Percentiles rank a stretch among this genome's conserved stretches.
Conservation (phyloP, 2,113 vertebrate species). For the Crotophaga sulcirostris region DNA sequence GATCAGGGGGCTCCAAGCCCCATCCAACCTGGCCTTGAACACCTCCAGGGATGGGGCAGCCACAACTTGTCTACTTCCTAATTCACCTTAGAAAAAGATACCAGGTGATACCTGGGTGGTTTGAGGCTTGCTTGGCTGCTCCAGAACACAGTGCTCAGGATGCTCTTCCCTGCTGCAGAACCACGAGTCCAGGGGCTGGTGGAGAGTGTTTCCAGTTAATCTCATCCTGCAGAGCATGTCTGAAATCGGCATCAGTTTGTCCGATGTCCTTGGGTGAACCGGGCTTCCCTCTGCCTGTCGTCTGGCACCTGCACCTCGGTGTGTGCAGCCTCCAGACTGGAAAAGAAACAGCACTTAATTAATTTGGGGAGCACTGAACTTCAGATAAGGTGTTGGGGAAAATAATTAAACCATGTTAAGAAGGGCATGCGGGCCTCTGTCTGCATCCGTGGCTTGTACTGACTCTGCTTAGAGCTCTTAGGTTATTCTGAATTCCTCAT, state of each 20-base stretch:
- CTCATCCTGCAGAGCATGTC: not conserved
- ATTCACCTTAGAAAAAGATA: not conserved
- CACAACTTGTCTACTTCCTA: not conserved
- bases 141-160: not conserved
- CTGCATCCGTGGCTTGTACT: not conserved
- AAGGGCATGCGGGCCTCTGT: not conserved
- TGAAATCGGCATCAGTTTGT: not conserved
- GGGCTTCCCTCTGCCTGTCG: not conserved
- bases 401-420: not conserved
- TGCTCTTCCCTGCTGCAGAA: not conserved
- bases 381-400: not conserved
- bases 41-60: no score
- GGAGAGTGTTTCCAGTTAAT: not conserved
- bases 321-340: accelerated
- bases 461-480: not conserved
- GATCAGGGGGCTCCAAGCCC: no score
- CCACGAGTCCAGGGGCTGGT: no score
- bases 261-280: not conserved
- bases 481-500: not conserved
- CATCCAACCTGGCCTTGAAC: no score
- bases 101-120: not conserved
- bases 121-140: not conserved
- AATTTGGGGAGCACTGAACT: not conserved
- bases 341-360: not conserved
- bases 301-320: not conserved